Percentiles rank a stretch among this genome's conserved stretches.
Conservation (phyloP, 2,113 vertebrate genomes). For the Gymnogyps californianus region DNA sequence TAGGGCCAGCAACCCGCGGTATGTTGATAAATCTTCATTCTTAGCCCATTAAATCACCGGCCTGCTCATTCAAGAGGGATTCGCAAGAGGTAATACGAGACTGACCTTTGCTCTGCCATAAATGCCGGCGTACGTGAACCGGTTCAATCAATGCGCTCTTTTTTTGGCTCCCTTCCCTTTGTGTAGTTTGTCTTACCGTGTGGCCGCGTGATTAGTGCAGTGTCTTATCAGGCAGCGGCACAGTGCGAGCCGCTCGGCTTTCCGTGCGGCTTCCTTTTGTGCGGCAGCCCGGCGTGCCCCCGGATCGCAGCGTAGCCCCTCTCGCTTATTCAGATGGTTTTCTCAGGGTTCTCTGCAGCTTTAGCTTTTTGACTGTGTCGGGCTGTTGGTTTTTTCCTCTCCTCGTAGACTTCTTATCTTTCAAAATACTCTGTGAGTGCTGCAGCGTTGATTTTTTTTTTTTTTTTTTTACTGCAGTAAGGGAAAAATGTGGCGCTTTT, state of each 20-base stretch:
- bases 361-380: background rate
- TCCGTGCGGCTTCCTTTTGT: background rate
- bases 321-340: rapidly evolving
- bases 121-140: rapidly evolving
- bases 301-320: rapidly evolving
- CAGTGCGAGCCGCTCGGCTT: rapidly evolving
- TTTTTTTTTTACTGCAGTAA: background rate
- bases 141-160: background rate
- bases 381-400: background rate
- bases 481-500: background rate
- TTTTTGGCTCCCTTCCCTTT: background rate
- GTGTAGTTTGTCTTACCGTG: background rate
- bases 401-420: background rate
- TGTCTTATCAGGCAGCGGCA: rapidly evolving
- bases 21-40: background rate
- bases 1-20: background rate
- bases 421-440: background rate
- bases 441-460: background rate
- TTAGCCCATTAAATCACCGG: background rate
- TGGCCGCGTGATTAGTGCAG: background rate
- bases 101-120: background rate
- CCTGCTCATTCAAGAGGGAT: background rate
- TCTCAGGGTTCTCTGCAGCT: rapidly evolving
- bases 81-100: background rate
- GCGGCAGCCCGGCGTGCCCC: no score